Conservation (phyloP, 2,888 invertebrate species). For the Tenthredo notha region DNA sequence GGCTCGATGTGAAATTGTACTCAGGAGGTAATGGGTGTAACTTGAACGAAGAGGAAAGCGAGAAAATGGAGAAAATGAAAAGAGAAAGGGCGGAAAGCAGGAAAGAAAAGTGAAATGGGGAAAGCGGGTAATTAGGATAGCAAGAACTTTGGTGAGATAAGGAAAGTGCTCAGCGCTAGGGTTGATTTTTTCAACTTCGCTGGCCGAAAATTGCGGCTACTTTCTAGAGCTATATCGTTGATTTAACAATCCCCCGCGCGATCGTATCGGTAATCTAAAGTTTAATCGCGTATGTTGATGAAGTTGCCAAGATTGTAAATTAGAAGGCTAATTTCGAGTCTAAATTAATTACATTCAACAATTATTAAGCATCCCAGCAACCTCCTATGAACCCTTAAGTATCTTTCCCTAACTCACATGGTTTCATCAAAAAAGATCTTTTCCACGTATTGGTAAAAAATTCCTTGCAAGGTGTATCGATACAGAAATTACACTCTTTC, state of each 20-base stretch:
- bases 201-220: background rate
- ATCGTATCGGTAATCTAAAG: background rate
- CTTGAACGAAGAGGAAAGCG: constrained; percentile 23
- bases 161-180: background rate
- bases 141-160: constrained; percentile 21
- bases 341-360: constrained; percentile 12
- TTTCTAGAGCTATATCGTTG: background rate
- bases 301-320: constrained; percentile 20
- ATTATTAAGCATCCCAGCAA: background rate
- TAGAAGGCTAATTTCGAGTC: constrained; percentile 13
- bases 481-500: background rate
- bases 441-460: background rate
- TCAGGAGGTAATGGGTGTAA: constrained; percentile 29
- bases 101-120: constrained; percentile 26
- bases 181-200: constrained; percentile 1
- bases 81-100: background rate
- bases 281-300: constrained; percentile 33
- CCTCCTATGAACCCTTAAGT: background rate
- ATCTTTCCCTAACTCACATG: background rate
- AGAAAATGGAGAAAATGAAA: background rate
- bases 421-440: background rate
- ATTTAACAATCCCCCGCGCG: constrained; percentile 3
- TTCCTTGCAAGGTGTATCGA: background rate
- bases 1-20: constrained; percentile 39
- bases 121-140: constrained; percentile 33